Percentiles rank a stretch among this genome's conserved stretches.
These are phyloP conservation scores for Trinectes maculatus DNA, from an alignment of 2,113 vertebrate genomes.

Conservation along the genomic window DNA sequence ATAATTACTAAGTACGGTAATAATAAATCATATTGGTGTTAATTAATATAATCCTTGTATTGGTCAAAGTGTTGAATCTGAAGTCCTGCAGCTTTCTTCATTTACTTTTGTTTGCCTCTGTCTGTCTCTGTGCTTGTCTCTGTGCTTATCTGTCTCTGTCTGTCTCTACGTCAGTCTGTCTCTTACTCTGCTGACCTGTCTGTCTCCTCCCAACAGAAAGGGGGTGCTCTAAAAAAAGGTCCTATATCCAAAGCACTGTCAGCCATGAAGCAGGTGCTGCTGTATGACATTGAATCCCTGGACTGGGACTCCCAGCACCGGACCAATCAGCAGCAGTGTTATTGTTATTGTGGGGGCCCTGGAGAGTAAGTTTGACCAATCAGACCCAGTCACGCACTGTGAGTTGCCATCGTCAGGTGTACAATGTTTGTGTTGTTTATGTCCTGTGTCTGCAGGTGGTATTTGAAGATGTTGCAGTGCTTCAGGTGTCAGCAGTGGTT, in stretches of 20 bases:
- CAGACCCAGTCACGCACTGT: not conserved
- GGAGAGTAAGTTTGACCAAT: constrained; percentile 87
- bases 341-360: constrained; percentile 94
- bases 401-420: not conserved
- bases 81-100: too few species aligned
- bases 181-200: not conserved
- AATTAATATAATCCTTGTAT: too few species aligned
- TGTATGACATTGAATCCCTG: constrained; percentile 88
- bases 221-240: constrained; percentile 94
- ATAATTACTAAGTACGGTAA: too few species aligned
- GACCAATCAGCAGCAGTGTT: constrained; percentile 96
- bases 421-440: not conserved
- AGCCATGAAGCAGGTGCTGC: constrained; percentile 92
- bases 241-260: constrained; percentile 89
- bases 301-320: constrained; percentile 94
- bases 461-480: constrained; percentile 98
- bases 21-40: too few species aligned
- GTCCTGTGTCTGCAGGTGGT: constrained; percentile 85
- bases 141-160: too few species aligned
- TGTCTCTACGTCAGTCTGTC: too few species aligned
- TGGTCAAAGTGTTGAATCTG: too few species aligned
- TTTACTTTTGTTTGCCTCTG: too few species aligned
- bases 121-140: too few species aligned
- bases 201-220: constrained; percentile 84
- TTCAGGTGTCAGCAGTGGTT: constrained; percentile 95